Conservation (phyloP, 2,797 vertebrate species). For the Muscicapa striata region DNA sequence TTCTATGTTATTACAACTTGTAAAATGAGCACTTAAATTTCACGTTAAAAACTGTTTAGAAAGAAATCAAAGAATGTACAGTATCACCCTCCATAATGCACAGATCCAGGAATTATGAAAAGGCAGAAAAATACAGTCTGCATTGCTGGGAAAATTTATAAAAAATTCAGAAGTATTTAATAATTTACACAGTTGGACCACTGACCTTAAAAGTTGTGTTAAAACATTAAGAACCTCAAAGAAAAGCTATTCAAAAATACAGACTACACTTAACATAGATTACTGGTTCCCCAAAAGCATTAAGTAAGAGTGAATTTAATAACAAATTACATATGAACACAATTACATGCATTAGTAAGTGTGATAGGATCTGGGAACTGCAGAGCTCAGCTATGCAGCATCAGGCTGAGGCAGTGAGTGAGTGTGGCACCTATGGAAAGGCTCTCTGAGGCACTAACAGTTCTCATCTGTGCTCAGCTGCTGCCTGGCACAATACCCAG, state of each 20-base stretch:
- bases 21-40: not conserved
- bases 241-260: slow-evolving; percentile 47
- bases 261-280: slow-evolving; percentile 24
- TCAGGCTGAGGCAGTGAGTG: not conserved
- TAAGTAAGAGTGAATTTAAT: slow-evolving; percentile 28
- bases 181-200: slow-evolving; percentile 54
- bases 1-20: not conserved
- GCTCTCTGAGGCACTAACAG: not conserved
- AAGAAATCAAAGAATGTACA: not conserved
- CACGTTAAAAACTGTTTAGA: not conserved
- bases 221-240: slow-evolving; percentile 68
- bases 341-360: not conserved
- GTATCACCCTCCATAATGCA: not conserved
- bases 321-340: not conserved
- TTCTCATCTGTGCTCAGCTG: not conserved
- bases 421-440: not conserved
- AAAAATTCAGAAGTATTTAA: slow-evolving; percentile 70
- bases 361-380: not conserved
- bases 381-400: not conserved
- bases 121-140: slow-evolving; percentile 17
- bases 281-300: slow-evolving; percentile 15
- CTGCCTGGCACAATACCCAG: not conserved
- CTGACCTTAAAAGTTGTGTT: slow-evolving; percentile 72
- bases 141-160: slow-evolving; percentile 28
- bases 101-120: not conserved